Evolutionary conservation across 2,888 invertebrate genomes (phyloP).

Genomic region (Myopa testacea): DNA sequence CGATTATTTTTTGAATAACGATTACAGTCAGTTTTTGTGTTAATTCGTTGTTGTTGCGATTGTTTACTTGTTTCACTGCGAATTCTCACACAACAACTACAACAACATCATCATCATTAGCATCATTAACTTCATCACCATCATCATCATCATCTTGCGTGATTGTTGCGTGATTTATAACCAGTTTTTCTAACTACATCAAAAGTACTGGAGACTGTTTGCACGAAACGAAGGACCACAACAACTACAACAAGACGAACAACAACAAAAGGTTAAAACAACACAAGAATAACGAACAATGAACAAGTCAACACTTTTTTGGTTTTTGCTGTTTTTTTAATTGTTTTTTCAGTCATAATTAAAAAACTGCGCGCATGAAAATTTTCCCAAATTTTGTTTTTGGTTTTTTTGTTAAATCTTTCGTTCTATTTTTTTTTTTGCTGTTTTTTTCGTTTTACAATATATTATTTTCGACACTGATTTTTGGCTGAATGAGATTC

Average conservation of each 20-base stretch:
- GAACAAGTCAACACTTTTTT: not conserved
- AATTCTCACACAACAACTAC: no score
- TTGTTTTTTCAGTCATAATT: not conserved
- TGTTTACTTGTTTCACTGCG: not conserved
- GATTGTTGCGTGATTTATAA: slow-evolving; percentile 3
- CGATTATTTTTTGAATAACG: no score
- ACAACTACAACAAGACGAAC: not conserved
- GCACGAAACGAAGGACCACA: not conserved
- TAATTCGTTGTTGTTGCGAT: not conserved
- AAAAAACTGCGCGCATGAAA: not conserved
- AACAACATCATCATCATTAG: no score
- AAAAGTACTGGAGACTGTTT: not conserved
- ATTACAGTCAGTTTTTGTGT: not conserved
- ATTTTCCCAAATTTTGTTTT: not conserved
- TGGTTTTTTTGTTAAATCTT: no score
- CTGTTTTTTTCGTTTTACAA: not conserved
- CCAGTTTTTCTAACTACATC: slow-evolving; percentile 5
- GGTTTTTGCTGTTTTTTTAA: no score
- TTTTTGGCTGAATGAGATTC: not conserved
- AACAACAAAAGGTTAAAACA: not conserved
- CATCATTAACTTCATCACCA: no score
- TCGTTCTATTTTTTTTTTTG: no score
- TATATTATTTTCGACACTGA: not conserved
- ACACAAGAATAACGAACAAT: not conserved
- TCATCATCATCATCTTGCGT: no score